Evolutionary conservation across 1,140 invertebrate genomes (phyloP), one percentile per base, ranked within the genome.

Genomic region (Megalopta genalis): DNA sequence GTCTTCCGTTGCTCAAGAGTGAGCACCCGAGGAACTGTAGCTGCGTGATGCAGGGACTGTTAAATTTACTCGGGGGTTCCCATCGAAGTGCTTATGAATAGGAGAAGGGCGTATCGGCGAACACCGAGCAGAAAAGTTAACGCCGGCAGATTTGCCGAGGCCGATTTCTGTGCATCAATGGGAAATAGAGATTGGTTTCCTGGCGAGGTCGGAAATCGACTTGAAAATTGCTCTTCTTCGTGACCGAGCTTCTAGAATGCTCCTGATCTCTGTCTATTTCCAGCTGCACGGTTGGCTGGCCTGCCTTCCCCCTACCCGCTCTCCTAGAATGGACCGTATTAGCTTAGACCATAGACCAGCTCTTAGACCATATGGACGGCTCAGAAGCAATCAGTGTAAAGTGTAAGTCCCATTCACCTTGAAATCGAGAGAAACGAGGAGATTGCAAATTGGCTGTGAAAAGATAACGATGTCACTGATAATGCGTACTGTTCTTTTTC

Each of bases 101-200:
- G 18, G 12, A 8, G 25, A 16, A 3, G 39, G 9, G 18, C 0
- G 46, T 63, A 27, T 49, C 39, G 25, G 4, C 18, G 6, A 46
- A 27, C 23, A 46, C 42, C 1, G 25, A 7, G 14, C 23, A 12
- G 0, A 23, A 32, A 37, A 63, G 42, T 5, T 10, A 32, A 32
- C 12, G 21, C 14, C 8, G n/a, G 12, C 25, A 37, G 18, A 21
- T 9, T 63, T 63, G 18, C 16, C 37, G 6, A 25, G 18, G 8
- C 7, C 6, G 7, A n/a, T n/a, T 60, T 27, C 10, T 10, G 27
- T 10, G 18, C 18, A 8, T 18, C 7, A 37, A 21, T 63, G 16
- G 60, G 27, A 63, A 62, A 62, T 27, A 27, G 60, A 62, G 25
- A 62, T 62, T 62, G 60, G 27, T 62, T 62, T 32, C 14, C 25